Base-by-base conservation (phyloP, 2,113 vertebrate species). In the Pedetes capensis region DNA sequence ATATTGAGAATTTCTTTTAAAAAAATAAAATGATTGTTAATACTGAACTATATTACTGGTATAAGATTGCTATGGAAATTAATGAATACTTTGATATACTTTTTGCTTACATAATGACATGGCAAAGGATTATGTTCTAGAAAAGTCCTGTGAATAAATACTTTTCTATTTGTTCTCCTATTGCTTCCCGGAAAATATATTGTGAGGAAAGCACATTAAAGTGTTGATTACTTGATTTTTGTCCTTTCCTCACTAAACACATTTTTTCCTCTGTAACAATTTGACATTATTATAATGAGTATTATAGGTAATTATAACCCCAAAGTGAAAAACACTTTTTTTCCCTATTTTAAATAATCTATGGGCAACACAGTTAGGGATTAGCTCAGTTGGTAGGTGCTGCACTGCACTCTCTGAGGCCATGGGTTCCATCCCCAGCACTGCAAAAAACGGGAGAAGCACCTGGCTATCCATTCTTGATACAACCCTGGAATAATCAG, bases 131-230 rank as follows among this genome's bases (percentile, higher is more conserved):
- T 59, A 49, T n/a, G 32, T 5, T 75, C 44, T 75, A 75, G 86
- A 69, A 94, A 94, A 94, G 71, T 44, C 34, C 76, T 32, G 14
- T 81, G 89, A 81, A 57, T 88, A 92, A 91, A 74, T 94, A 63
- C 83, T 69, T 59, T 82, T 39, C 79, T 86, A 29, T 69, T 71
- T 90, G 72, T 91, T 91, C 72, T 93, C 63, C 1, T 81, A 79
- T 63, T 49, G 51, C 86, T 75, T 94, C 84, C n/a, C n/a, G 59
- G 74, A 71, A 87, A 97, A 87, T 93, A 69, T 9, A 80, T 75
- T 89, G 76, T 83, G n/a, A 76, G 82, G 61, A 87, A 85, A 85
- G 80, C 16, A 17, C 59, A 81, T 87, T 84, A 80, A 84, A 81
- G 3, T 0, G 0, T 16, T 89, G 90, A 66, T 72, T 75, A 81